Evolutionary conservation across 2,888 invertebrate species (phyloP), one percentile per base, ranked within the genome.

Genomic region (Cephus pygmeus): DNA sequence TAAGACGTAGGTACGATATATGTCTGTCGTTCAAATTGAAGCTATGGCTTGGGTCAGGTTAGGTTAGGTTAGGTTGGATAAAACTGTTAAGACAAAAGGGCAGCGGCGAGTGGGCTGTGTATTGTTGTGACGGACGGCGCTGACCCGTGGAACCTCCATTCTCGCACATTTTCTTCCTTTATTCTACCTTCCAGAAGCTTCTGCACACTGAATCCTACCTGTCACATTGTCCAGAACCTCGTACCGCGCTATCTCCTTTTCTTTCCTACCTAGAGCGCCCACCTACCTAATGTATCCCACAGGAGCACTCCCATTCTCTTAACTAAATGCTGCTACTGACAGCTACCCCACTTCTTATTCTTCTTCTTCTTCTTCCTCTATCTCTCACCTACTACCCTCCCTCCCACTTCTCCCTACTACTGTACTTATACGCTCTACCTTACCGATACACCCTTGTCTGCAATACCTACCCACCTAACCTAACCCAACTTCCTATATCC

Each of bases 121-220:
- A 88, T 88, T 89, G 88, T 89, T 87, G 87, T 83, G 85, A 87
- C 85, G 87, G 82, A 87, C 85, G 87, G 82, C 85, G 84, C 87
- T 89, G 88, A 88, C 88, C 87, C 87, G 85, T 85, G 84, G 85
- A 87, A 82, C 87, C 85, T 85, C 88, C 83, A 83, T 85, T 80
- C 86, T 73, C 75, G 56, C 74, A 77, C 73, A 76, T 81, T 81
- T 79, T 78, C 80, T 82, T 82, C 77, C 77, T 80, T 78, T 56
- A 77, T 79, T 79, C 79, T 81, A 78, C 76, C 78, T 79, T 74
- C 34, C 73, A 33, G 69, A 69, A 36, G 73, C 73, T 75, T 33
- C 33, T 30, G 56, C 77, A 75, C 79, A 73, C 71, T 79, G 77
- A 80, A 77, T 77, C 77, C 73, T 74, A 77, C 79, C 76, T 69